phyloP scores from a whole-genome alignment of 2,888 invertebrate species.

The Xestia c-nigrum region DNA sequence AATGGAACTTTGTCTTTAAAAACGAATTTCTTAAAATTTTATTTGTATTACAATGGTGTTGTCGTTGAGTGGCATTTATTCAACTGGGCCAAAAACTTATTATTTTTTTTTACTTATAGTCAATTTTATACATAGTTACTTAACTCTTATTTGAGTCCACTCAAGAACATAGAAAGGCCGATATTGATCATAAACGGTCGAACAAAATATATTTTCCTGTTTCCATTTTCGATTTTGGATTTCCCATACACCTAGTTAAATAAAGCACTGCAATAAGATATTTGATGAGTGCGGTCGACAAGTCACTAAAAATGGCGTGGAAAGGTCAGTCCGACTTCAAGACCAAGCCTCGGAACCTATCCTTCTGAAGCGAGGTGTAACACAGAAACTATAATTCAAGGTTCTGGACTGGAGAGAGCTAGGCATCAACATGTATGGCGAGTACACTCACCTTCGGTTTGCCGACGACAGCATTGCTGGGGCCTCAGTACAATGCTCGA shows the following conservation, averaged over 20 bases:
- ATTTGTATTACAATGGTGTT: slow-evolving; percentile 24
- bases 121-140: background rate
- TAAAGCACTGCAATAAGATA: slow-evolving; percentile 35
- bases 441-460: no score
- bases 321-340: background rate
- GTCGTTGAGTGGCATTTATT: slow-evolving; percentile 13
- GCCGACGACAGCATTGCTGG: no score
- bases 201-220: background rate
- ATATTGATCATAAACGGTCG: background rate
- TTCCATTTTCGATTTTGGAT: background rate
- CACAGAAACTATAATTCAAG: no score
- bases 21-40: slow-evolving; percentile 52
- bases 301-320: background rate
- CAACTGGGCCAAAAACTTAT: background rate
- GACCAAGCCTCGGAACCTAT: no score
- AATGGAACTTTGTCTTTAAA: slow-evolving; percentile 60
- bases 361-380: no score
- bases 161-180: background rate
- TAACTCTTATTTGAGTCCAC: background rate
- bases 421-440: no score
- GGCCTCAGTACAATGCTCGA: no score
- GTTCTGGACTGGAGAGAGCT: no score
- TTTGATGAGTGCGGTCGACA: slow-evolving; percentile 26
- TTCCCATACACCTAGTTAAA: background rate
- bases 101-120: background rate